Evolutionary conservation across 2,888 invertebrate genomes (phyloP).

Genomic region (Andrena bucephala): DNA sequence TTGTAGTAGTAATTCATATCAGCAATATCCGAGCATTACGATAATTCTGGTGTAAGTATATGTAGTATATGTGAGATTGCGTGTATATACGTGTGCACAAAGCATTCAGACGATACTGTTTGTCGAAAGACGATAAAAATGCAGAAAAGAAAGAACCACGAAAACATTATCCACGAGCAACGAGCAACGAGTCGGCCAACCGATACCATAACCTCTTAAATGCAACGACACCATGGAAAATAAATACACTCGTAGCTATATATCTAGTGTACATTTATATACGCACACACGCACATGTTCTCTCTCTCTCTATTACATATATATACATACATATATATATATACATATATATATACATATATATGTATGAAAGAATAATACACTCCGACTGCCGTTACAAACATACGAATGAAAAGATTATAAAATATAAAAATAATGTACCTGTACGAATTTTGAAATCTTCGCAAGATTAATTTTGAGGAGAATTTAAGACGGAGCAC

Average conservation of each 20-base stretch:
- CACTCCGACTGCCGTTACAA: neutral
- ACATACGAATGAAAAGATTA: neutral
- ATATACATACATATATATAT: too few relatives aligned
- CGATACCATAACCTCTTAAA: conserved; percentile 45
- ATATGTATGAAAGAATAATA: neutral
- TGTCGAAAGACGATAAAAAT: neutral
- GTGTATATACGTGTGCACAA: neutral
- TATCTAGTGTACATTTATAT: neutral
- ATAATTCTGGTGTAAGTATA: neutral
- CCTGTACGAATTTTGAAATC: conserved; percentile 67
- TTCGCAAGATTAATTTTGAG: conserved; percentile 65
- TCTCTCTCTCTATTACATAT: neutral
- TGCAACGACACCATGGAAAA: neutral
- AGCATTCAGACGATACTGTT: neutral
- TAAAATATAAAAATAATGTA: conserved; percentile 53
- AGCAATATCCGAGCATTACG: neutral
- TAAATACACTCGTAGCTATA: neutral
- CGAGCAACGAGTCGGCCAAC: neutral
- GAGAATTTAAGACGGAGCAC: conserved; percentile 59
- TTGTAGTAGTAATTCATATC: neutral
- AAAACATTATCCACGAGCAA: neutral
- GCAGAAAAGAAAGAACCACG: neutral
- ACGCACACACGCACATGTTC: too few relatives aligned
- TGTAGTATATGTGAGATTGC: neutral
- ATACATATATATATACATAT: too few relatives aligned